phyloP scores from a whole-genome alignment of 92 coral and sea anemone species.

The Phenganax subtilis region DNA sequence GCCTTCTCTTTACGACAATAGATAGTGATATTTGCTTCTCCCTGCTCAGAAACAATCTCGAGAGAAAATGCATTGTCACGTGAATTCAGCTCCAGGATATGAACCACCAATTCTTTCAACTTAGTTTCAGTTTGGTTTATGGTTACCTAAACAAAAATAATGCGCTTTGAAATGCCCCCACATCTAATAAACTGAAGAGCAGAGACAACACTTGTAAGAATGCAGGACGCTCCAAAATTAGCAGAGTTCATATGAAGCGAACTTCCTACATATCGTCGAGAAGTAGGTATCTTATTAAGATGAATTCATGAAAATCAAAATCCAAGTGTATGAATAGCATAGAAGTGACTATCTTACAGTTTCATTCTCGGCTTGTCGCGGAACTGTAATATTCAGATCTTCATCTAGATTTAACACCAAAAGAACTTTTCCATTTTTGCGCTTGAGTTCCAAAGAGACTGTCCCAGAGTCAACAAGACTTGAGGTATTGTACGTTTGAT shows the following conservation, averaged over 20 bases:
- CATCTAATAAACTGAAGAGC: no score
- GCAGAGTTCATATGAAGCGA: not conserved
- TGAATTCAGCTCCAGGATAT: conserved; percentile 49
- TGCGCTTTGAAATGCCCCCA: no score
- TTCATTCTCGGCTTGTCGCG: conserved; percentile 16
- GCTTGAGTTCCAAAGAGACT: conserved; percentile 62
- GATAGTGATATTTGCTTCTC: conserved; percentile 36
- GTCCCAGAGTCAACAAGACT: conserved; percentile 54
- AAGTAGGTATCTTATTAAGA: no score
- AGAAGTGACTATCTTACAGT: not conserved
- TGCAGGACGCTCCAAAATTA: not conserved
- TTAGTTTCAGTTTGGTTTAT: conserved; percentile 55
- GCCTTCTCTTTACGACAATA: conserved; percentile 50
- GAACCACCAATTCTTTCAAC: conserved; percentile 47
- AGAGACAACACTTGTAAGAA: no score
- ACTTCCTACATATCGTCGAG: not conserved
- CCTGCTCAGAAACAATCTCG: conserved; percentile 53
- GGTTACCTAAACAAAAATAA: conserved; percentile 38
- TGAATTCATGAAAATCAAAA: no score
- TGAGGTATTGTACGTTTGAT: conserved; percentile 48
- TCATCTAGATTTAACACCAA: conserved; percentile 53
- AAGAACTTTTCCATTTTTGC: conserved; percentile 43
- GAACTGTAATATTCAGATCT: conserved; percentile 56
- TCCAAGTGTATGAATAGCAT: no score
- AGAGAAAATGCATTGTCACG: conserved; percentile 50